A percentile compares a stretch with the other conserved stretches of the same genome.
These are phyloP conservation scores for Periplaneta americana DNA, from an alignment of 1,140 invertebrate species.

Conservation along the genomic window DNA sequence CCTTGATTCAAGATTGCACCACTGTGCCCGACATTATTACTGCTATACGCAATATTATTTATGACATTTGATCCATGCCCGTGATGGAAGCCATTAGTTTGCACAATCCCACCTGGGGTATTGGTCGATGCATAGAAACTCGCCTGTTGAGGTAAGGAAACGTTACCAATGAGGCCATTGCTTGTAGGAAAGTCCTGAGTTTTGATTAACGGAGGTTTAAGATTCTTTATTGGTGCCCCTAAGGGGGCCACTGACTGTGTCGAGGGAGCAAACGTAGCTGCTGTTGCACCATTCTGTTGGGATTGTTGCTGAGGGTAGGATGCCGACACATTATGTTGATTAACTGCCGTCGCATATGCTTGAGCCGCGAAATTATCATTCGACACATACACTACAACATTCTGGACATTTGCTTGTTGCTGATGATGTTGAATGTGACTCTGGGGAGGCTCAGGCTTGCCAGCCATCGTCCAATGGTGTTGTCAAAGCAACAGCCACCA, in stretches of 20 bases:
- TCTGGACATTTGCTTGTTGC: slow-evolving; percentile 33
- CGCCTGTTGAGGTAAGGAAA: slow-evolving; percentile 8
- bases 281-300: slow-evolving; percentile 32
- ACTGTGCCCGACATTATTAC: slow-evolving; percentile 4
- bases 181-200: slow-evolving; percentile 10
- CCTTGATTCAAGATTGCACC: slow-evolving; percentile 10
- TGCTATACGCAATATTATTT: slow-evolving; percentile 9
- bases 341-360: slow-evolving; percentile 27
- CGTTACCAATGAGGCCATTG: slow-evolving; percentile 8
- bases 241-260: slow-evolving; percentile 9
- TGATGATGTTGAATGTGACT: slow-evolving; percentile 32
- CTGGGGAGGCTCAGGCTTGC: slow-evolving; percentile 40
- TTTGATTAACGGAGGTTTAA: slow-evolving; percentile 1
- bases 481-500: slow-evolving; percentile 11
- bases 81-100: slow-evolving; percentile 14
- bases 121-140: slow-evolving; percentile 11
- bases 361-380: slow-evolving; percentile 39
- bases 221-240: slow-evolving; percentile 11
- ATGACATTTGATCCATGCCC: slow-evolving; percentile 11
- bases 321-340: slow-evolving; percentile 33
- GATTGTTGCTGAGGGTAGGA: slow-evolving; percentile 12
- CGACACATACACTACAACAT: slow-evolving; percentile 43
- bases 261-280: neutral
- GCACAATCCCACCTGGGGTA: neutral
- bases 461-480: slow-evolving; percentile 35